These are phyloP conservation scores for Egretta garzetta DNA, from an alignment of 2,113 vertebrate genomes.

Conservation along the genomic window DNA sequence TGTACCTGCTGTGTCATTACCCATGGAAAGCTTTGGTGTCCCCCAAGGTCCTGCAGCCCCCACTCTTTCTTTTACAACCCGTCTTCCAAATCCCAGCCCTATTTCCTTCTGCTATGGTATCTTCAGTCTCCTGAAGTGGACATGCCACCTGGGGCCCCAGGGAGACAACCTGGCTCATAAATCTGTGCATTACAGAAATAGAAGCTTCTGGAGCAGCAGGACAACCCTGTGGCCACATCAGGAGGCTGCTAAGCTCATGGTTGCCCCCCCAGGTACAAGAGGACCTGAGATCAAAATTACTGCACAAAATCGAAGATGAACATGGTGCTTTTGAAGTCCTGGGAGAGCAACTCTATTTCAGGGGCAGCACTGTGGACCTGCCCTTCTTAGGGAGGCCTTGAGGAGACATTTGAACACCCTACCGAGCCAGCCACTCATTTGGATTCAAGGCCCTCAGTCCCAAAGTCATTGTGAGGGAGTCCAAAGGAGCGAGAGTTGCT, in stretches of 20 bases:
- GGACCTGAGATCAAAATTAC: background rate
- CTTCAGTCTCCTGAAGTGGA: background rate
- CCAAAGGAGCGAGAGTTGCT: background rate
- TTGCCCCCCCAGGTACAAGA: background rate
- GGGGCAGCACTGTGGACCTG: background rate
- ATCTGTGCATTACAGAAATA: background rate
- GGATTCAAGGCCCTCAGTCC: background rate
- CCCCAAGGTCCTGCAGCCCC: background rate
- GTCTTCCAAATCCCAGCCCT: background rate
- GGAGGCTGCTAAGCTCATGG: background rate
- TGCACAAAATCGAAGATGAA: background rate
- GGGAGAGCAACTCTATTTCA: background rate
- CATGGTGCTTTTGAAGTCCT: background rate
- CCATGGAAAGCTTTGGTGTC: background rate
- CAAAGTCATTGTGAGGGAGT: background rate
- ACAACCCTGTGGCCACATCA: background rate
- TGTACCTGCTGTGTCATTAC: background rate
- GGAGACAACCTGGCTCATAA: background rate
- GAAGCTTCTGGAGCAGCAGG: background rate
- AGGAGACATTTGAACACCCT: background rate
- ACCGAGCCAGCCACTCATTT: background rate
- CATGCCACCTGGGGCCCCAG: background rate
- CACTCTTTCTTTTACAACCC: background rate
- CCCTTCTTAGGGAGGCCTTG: background rate
- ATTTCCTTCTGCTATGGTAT: background rate